Evolutionary conservation across 1,140 invertebrate species (phyloP), one percentile per base, ranked within the genome.

Genomic region (Eurosta solidaginis): DNA sequence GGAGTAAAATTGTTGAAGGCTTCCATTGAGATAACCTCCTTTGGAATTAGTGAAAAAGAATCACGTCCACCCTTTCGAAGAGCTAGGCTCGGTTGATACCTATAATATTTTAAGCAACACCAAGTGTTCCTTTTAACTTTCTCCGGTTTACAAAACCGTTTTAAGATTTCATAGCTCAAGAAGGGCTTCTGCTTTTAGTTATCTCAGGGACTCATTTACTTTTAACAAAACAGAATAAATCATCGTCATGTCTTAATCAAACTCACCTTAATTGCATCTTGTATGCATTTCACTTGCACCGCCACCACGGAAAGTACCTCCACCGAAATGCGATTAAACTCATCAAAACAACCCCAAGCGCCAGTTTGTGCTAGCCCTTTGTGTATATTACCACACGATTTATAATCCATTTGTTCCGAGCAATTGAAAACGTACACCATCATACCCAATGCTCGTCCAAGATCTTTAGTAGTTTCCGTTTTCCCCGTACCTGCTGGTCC

Each of bases 371-470:
- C 92, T 27, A 98, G 88, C 17, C 92, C 92, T 92, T 94, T 97
- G 88, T 96, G 97, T 85, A 97, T 97, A 87, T 96, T 96, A 45
- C 94, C 96, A 82, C 95, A 94, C 6, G 96, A 97, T 90, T 95
- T 95, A 88, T 97, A 98, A 88, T 98, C 96, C 96, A 98, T 97
- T 90, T 97, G 96, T 87, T 98, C 96, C 0, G 96, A 97, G 87
- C 96, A 97, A 87, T 98, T 98, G 88, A 97, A 98, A 0, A 98
- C 96, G 82, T 97, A 97, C 0, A 97, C 96, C 95, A 97, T 96
- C 82, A 97, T 94, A 29, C 96, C 96, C 0, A 98, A 89, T 10
- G 96, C 95, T 83, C 95, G 91, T 3, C 96, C 96, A 54, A 98
- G 89, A 90, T 97, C 96, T 89, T 98, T 98, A 0, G 96, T 97